These are phyloP conservation scores for Drosophila miranda DNA, from an alignment of 1,140 invertebrate species.

Conservation along the genomic window DNA sequence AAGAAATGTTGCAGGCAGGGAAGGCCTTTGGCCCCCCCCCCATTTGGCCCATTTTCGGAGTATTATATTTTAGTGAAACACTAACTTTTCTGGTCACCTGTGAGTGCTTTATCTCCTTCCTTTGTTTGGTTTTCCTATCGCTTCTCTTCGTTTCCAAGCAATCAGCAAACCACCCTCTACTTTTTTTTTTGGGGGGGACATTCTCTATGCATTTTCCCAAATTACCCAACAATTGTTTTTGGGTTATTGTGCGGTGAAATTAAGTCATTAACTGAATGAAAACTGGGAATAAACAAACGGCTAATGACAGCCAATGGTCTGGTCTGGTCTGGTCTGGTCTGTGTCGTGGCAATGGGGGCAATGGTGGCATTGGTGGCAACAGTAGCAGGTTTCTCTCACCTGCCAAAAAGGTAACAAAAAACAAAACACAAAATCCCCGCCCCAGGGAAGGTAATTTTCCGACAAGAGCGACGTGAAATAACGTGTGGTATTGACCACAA, in stretches of 20 bases:
- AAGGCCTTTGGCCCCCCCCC: too few relatives aligned
- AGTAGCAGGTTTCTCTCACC: slow-evolving; percentile 59
- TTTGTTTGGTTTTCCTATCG: too few relatives aligned
- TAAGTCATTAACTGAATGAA: slow-evolving; percentile 45
- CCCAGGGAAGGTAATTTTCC: slow-evolving; percentile 44
- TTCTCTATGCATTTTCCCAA: slow-evolving; percentile 15
- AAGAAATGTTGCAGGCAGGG: too few relatives aligned
- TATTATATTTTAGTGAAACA: too few relatives aligned
- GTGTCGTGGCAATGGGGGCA: too few relatives aligned
- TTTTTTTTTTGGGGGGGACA: not conserved
- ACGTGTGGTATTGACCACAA: slow-evolving; percentile 72
- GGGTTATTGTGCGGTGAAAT: slow-evolving; percentile 34
- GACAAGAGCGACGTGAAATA: slow-evolving; percentile 42
- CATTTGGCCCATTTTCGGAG: too few relatives aligned
- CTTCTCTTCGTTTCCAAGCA: not conserved
- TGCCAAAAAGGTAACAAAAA: slow-evolving; percentile 41
- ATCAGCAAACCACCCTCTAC: slow-evolving; percentile 25
- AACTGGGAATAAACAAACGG: slow-evolving; percentile 36
- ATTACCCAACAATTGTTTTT: slow-evolving; percentile 24
- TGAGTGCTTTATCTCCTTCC: too few relatives aligned
- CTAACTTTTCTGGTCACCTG: too few relatives aligned
- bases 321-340: too few relatives aligned
- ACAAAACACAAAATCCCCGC: not conserved
- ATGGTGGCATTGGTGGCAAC: slow-evolving; percentile 14
- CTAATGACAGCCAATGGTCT: slow-evolving; percentile 47